These are phyloP conservation scores for Calyptomena viridis DNA, from an alignment of 2,113 vertebrate genomes.

Conservation along the genomic window DNA sequence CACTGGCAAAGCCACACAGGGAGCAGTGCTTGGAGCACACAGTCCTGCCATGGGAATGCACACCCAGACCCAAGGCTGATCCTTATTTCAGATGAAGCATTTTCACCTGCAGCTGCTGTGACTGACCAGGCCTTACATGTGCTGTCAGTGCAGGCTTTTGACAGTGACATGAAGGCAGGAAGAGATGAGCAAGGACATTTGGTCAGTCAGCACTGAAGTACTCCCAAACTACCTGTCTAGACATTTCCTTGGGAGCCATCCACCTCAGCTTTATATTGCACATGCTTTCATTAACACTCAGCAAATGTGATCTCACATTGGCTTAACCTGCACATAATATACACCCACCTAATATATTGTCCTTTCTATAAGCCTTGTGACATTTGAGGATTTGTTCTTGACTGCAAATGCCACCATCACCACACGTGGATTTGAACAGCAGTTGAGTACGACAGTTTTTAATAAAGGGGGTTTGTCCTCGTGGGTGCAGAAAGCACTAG, in stretches of 20 bases:
- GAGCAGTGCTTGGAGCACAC: not conserved
- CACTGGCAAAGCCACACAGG: not conserved
- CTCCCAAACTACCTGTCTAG: not conserved
- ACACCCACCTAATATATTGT: not conserved
- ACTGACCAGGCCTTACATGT: fast-evolving
- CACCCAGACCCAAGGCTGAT: not conserved
- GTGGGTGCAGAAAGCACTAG: not conserved
- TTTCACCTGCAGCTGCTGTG: not conserved
- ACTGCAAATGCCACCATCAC: not conserved
- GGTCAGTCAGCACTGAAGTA: not conserved
- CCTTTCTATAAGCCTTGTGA: not conserved
- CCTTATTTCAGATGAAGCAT: not conserved
- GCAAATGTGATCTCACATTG: fast-evolving
- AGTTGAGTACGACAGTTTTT: not conserved
- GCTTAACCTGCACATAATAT: not conserved
- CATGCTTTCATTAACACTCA: not conserved
- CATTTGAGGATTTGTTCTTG: not conserved
- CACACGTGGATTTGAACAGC: not conserved
- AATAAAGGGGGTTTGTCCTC: not conserved
- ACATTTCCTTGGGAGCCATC: not conserved
- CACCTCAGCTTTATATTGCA: not conserved
- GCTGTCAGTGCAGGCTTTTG: not conserved
- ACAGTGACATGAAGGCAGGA: not conserved
- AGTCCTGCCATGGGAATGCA: not conserved
- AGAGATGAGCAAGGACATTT: not conserved